Evolutionary conservation across 2,797 vertebrate genomes (phyloP), one percentile per base, ranked within the genome.

Genomic region (Macroramphosus scolopax): DNA sequence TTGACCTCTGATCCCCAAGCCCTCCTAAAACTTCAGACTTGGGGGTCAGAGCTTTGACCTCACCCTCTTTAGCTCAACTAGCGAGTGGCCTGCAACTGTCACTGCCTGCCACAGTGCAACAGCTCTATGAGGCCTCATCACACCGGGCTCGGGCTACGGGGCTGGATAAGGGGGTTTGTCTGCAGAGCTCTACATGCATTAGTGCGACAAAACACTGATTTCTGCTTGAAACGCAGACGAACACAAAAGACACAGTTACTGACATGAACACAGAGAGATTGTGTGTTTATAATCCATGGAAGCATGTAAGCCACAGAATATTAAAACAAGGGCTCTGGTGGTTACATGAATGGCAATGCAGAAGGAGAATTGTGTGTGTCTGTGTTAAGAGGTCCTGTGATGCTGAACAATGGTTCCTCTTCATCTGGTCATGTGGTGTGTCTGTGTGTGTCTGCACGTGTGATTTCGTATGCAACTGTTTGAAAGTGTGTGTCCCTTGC

Each of bases 341-440:
- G 69, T 76, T 71, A 76, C 69, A 67, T 65, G 14, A 76, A 73
- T 51, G 50, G 57, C 56, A 60, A 8, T 18, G 75, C 65, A 82
- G 47, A 76, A 59, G 63, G 62, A 76, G 70, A 72, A 74, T 68
- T 64, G 73, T 77, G 73, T 76, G 70, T 73, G 73, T 81, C 50
- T 80, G 77, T 83, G 70, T 69, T 71, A 60, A 86, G 73, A 84
- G 77, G 81, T 80, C 83, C 82, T 88, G 81, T 84, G 81, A 87
- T 85, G 72, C 75, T 8, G 49, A 79, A 89, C 87, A 89, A 89
- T 86, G 80, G 75, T 75, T 86, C 75, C 86, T 86, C 83, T 89
- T 89, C 78, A 87, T 85, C 73, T 82, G 67, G 78, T 87, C 85
- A 89, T 87, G 86, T 87, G 87, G 66, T 65, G 57, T 17, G 42